Conservation (phyloP, 2,797 vertebrate genomes). For the Lycodopsis pacificus region DNA sequence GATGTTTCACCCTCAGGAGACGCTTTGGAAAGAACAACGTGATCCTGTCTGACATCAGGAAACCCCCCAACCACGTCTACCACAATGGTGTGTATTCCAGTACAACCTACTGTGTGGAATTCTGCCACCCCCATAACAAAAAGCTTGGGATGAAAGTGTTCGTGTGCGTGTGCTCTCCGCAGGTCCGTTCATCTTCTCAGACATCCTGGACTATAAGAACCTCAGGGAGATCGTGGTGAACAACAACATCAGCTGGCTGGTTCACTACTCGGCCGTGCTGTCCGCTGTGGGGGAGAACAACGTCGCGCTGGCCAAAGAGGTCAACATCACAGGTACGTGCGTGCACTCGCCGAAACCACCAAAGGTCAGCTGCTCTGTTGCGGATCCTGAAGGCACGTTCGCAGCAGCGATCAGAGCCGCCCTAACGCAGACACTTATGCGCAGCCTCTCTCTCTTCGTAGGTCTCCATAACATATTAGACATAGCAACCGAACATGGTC, state of each 20-base stretch:
- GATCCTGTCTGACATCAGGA: slow-evolving; percentile 93
- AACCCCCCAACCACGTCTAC: slow-evolving; percentile 88
- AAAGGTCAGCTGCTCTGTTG: not conserved
- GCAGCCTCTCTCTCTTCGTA: slow-evolving; percentile 63
- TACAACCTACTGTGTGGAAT: not conserved
- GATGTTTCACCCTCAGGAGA: slow-evolving; percentile 78
- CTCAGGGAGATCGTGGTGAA: slow-evolving; percentile 92
- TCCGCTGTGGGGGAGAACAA: slow-evolving; percentile 91
- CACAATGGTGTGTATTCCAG: slow-evolving; percentile 84
- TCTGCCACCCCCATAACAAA: not conserved
- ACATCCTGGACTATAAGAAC: slow-evolving; percentile 92
- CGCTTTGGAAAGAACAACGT: slow-evolving; percentile 92
- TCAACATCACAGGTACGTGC: slow-evolving; percentile 90
- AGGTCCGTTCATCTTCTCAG: slow-evolving; percentile 93
- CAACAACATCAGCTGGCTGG: slow-evolving; percentile 92
- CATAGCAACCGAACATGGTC: slow-evolving; percentile 87
- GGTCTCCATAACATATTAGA: slow-evolving; percentile 93
- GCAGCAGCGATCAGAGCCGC: not conserved
- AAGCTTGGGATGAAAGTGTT: not conserved
- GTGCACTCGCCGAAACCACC: not conserved
- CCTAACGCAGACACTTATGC: slow-evolving; percentile 19
- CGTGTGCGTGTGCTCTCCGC: not conserved
- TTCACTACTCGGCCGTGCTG: slow-evolving; percentile 92
- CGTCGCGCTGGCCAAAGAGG: slow-evolving; percentile 87
- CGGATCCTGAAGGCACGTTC: not conserved